Base-by-base conservation (phyloP, 1,140 invertebrate species). In the Hyphantria cunea region DNA sequence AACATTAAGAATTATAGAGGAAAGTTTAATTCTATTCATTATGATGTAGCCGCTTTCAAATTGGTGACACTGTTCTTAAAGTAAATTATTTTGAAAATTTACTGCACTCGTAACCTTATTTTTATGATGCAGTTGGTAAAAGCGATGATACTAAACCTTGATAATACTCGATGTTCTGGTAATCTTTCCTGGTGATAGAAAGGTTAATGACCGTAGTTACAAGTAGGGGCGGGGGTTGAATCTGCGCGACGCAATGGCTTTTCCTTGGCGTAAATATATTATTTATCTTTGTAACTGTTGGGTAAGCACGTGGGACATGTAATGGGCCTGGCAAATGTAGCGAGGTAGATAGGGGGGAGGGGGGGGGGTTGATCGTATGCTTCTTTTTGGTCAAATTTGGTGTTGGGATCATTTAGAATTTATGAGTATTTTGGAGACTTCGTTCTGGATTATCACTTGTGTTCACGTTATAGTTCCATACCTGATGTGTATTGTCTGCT, bases 171-270 rank as follows among this genome's bases (percentile, higher is more conserved):
- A 33, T 9, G 42, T 15, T 17, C 31, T 17, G 41, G 54, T 56
- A 56, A 56, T 56, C 25, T 56, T 47, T 44, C 17, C 37, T 32
- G 42, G 54, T 56, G 54, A 7, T 56, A 44, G 48, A 58, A 49
- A 58, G 55, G 55, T 58, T 58, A 58, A 58, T 58, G 55, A 58
- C 55, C 55, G 45, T 58, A 44, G 55, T 58, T 58, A 58, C 55
- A 39, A 33, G 39, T n/a, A 0, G n/a, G 13, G 53, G 14, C n/a
- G 45, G 55, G 55, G 55, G 55, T 49, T 49, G 55, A 58, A 58
- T 58, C 55, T 58, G 55, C 34, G 15, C 55, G 41, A 44, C 33
- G 44, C 55, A 45, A 49, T 58, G 55, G 44, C 45, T 49, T 58
- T 58, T 58, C 45, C 55, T 58, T 15, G n/a, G n/a, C 41, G 11